These are phyloP conservation scores for Holothuria scabra DNA, from an alignment of 53 echinoderm and acorn worm genomes.

Conservation along the genomic window DNA sequence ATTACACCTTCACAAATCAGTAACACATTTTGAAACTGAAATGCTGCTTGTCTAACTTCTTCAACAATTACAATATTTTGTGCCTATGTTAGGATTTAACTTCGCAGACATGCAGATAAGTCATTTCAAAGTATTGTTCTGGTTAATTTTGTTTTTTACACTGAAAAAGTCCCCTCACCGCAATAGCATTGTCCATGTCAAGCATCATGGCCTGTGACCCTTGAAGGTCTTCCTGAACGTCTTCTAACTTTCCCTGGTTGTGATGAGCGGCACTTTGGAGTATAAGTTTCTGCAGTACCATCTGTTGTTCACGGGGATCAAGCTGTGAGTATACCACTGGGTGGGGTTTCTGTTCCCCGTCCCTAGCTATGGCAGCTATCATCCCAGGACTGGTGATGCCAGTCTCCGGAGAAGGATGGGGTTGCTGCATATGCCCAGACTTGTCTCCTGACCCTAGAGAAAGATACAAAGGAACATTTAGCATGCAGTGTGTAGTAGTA, in stretches of 20 bases:
- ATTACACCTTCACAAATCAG: too few species aligned
- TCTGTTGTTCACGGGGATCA: slow-evolving; percentile 73
- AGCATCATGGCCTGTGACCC: slow-evolving; percentile 15
- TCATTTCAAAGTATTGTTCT: too few species aligned
- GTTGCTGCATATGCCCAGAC: not conserved
- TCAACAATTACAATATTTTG: too few species aligned
- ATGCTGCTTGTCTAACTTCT: too few species aligned
- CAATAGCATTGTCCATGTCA: slow-evolving; percentile 80
- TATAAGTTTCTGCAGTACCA: slow-evolving; percentile 82
- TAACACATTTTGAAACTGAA: too few species aligned
- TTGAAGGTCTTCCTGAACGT: slow-evolving; percentile 14
- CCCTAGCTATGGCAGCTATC: slow-evolving; percentile 90
- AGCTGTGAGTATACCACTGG: slow-evolving; percentile 84
- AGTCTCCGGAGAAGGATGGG: slow-evolving; percentile 15
- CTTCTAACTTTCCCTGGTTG: slow-evolving; percentile 62
- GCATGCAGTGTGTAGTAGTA: too few species aligned
- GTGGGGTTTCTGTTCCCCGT: slow-evolving; percentile 86
- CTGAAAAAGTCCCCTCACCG: slow-evolving; percentile 59
- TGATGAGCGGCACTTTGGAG: slow-evolving; percentile 92
- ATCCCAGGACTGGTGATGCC: slow-evolving; percentile 51
- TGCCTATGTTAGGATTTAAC: too few species aligned
- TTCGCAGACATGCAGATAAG: too few species aligned
- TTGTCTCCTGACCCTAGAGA: slow-evolving; percentile 18
- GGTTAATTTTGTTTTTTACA: too few species aligned
- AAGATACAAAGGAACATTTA: not conserved